These are phyloP conservation scores for Galago senegalensis DNA, from an alignment of 2,797 vertebrate species.

Conservation along the genomic window DNA sequence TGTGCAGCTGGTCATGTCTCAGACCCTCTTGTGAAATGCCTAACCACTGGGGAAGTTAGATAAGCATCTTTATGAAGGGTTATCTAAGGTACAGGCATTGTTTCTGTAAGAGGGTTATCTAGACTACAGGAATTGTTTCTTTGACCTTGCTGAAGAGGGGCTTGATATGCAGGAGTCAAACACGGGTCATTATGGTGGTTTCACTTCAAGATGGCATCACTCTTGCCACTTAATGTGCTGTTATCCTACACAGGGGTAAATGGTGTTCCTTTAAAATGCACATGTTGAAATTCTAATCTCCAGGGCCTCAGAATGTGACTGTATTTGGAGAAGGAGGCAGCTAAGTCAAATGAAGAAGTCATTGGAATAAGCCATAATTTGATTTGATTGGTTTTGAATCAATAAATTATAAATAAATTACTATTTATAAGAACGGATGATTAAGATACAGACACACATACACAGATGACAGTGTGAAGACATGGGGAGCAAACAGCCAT, in stretches of 20 bases:
- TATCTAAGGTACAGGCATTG: neutral
- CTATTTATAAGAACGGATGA: neutral
- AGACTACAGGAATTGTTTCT: neutral
- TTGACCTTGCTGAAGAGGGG: neutral
- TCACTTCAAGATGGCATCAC: neutral
- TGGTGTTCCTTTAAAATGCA: neutral
- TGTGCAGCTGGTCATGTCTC: neutral
- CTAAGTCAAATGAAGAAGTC: neutral
- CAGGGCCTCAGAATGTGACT: neutral
- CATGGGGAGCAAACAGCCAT: neutral
- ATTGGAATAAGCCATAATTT: neutral
- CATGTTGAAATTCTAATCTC: neutral
- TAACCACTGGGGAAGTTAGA: neutral
- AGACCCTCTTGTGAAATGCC: neutral
- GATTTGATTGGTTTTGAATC: neutral
- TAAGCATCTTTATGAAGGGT: neutral
- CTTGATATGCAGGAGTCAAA: neutral
- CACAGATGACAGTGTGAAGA: neutral
- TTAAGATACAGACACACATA: neutral
- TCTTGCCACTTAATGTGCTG: neutral
- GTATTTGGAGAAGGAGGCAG: neutral
- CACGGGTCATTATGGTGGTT: neutral
- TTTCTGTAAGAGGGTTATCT: too few species aligned
- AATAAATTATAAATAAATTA: too few species aligned
- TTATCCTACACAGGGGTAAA: neutral